phyloP scores from a whole-genome alignment of 2,113 vertebrate species.

The Chaenogobius annularis region DNA sequence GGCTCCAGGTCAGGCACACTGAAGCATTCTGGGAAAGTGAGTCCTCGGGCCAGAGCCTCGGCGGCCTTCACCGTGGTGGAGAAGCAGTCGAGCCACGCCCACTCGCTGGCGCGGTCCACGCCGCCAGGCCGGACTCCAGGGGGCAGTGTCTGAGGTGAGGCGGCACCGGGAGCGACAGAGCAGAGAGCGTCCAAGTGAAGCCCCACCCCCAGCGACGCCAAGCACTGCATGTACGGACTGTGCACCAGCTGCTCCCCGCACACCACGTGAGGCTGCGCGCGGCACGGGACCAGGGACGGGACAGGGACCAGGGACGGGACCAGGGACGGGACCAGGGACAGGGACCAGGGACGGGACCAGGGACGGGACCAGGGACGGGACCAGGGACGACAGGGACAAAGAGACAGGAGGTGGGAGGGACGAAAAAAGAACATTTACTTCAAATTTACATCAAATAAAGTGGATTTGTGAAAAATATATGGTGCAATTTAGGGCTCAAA shows the following conservation, averaged over 20 bases:
- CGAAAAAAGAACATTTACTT: too few relatives aligned
- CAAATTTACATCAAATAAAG: too few relatives aligned
- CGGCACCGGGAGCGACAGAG: slow-evolving; percentile 86
- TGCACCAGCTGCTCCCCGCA: slow-evolving; percentile 97
- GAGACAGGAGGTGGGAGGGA: too few relatives aligned
- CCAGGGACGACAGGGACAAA: too few relatives aligned
- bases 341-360: too few relatives aligned
- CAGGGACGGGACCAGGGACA: too few relatives aligned
- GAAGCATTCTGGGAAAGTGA: slow-evolving; percentile 90
- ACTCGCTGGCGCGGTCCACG: slow-evolving; percentile 90
- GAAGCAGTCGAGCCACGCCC: slow-evolving; percentile 96
- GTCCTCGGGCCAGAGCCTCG: slow-evolving; percentile 89
- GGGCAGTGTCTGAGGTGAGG: slow-evolving; percentile 83
- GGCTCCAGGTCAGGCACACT: slow-evolving; percentile 92
- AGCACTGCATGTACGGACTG: slow-evolving; percentile 97
- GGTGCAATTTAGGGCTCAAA: too few relatives aligned
- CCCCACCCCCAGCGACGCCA: slow-evolving; percentile 92
- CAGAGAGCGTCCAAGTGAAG: slow-evolving; percentile 91
- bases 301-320: too few relatives aligned
- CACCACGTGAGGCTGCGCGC: slow-evolving; percentile 89
- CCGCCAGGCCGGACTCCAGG: slow-evolving; percentile 72
- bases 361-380: too few relatives aligned
- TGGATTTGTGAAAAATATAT: too few relatives aligned
- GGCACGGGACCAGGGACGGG: not conserved
- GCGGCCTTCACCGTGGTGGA: slow-evolving; percentile 95